Conservation (phyloP, 1,140 invertebrate genomes). For the Drosophila athabasca region DNA sequence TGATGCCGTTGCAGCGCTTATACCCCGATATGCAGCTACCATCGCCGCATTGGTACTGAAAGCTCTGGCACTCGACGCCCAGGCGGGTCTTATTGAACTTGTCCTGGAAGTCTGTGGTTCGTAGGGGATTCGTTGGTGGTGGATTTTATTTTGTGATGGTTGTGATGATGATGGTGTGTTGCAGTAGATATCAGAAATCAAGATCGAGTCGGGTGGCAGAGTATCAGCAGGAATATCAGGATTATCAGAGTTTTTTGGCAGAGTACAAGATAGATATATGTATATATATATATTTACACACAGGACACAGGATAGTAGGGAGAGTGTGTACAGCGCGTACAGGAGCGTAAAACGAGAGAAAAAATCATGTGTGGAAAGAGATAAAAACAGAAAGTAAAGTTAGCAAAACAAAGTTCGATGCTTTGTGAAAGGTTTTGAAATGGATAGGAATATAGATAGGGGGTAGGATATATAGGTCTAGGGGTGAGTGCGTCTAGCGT, state of each 20-base stretch:
- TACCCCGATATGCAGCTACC: slow-evolving; percentile 87
- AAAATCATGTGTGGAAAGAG: slow-evolving; percentile 27
- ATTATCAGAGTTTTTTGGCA: not conserved
- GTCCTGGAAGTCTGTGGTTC: slow-evolving; percentile 63
- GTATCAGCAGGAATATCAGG: no score
- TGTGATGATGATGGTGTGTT: slow-evolving; percentile 26
- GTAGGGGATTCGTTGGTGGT: slow-evolving; percentile 1
- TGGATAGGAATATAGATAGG: not conserved
- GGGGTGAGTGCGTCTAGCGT: not conserved
- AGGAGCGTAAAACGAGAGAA: slow-evolving; percentile 24
- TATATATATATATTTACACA: slow-evolving; percentile 14
- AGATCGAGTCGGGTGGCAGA: no score
- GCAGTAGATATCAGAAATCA: no score
- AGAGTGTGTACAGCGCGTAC: slow-evolving; percentile 12
- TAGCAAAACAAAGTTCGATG: slow-evolving; percentile 42
- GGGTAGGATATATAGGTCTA: not conserved
- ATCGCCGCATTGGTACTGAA: slow-evolving; percentile 86
- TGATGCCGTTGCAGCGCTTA: slow-evolving; percentile 87
- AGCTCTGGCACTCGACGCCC: slow-evolving; percentile 67
- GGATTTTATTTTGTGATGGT: slow-evolving; percentile 18
- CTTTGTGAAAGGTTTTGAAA: not conserved
- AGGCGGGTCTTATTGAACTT: slow-evolving; percentile 74
- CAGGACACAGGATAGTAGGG: slow-evolving; percentile 10
- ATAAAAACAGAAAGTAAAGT: slow-evolving; percentile 64
- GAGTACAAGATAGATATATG: slow-evolving; percentile 25